Percentiles rank a stretch among this genome's conserved stretches.
These are phyloP conservation scores for Caenorhabditis briggsae DNA, from an alignment of 1,140 invertebrate species.

Conservation along the genomic window DNA sequence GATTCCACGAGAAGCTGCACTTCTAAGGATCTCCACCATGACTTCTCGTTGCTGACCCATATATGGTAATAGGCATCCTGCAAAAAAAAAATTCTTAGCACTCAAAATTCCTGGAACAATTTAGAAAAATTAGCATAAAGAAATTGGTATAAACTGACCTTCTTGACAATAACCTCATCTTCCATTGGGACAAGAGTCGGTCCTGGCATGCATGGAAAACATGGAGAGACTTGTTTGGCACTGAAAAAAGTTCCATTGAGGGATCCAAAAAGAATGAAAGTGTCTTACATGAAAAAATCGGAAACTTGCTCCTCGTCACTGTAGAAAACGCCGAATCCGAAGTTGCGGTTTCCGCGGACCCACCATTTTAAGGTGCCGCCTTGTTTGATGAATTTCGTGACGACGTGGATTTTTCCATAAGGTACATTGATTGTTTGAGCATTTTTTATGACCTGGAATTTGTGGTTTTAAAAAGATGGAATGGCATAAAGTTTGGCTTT, in stretches of 20 bases:
- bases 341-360: slow-evolving; percentile 57
- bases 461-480: too few relatives aligned
- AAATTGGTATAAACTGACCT: slow-evolving; percentile 4
- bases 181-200: slow-evolving; percentile 56
- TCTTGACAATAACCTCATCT: slow-evolving; percentile 48
- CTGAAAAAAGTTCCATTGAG: slow-evolving; percentile 19
- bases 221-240: slow-evolving; percentile 47
- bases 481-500: too few relatives aligned
- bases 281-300: slow-evolving; percentile 42
- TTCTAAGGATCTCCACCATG: slow-evolving; percentile 59
- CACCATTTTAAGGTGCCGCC: slow-evolving; percentile 39
- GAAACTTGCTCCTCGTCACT: slow-evolving; percentile 16
- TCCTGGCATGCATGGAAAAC: slow-evolving; percentile 62
- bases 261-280: background rate
- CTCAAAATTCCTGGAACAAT: background rate
- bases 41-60: slow-evolving; percentile 56
- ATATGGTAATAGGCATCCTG: slow-evolving; percentile 57
- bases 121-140: slow-evolving; percentile 17
- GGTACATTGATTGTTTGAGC: slow-evolving; percentile 32
- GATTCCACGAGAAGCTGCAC: slow-evolving; percentile 53
- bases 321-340: slow-evolving; percentile 53
- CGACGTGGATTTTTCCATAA: slow-evolving; percentile 33
- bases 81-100: background rate
- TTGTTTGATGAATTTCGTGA: slow-evolving; percentile 12
- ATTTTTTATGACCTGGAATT: slow-evolving; percentile 14